Percentiles rank a stretch among this genome's conserved stretches.
These are phyloP conservation scores for Acronicta leporina DNA, from an alignment of 2,888 invertebrate genomes.

Conservation along the genomic window DNA sequence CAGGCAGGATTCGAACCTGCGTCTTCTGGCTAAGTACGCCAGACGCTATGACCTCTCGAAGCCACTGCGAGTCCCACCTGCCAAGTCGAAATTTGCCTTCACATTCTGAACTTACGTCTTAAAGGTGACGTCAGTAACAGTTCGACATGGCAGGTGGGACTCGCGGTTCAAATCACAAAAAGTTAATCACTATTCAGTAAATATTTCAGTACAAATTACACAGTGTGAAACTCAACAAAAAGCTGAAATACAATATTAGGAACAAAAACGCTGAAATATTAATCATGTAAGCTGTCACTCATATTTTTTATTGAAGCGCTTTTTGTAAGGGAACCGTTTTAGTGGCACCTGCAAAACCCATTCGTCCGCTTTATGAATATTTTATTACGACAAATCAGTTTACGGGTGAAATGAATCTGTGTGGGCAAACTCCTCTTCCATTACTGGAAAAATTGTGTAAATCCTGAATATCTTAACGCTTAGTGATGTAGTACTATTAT, in stretches of 20 bases:
- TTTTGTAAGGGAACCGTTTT: slow-evolving; percentile 25
- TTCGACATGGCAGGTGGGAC: no score
- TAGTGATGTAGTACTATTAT: no score
- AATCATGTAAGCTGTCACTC: slow-evolving; percentile 6
- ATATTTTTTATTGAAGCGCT: slow-evolving; percentile 18
- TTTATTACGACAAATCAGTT: slow-evolving; percentile 56
- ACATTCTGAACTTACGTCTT: no score
- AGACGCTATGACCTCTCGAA: no score
- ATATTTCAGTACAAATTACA: background rate
- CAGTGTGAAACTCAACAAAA: background rate
- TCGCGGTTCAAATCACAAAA: no score
- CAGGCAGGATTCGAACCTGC: no score
- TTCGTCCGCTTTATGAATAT: slow-evolving; percentile 58
- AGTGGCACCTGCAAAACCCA: slow-evolving; percentile 39
- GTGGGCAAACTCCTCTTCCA: slow-evolving; percentile 16
- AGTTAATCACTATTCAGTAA: background rate
- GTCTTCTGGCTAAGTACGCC: no score
- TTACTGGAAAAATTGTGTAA: slow-evolving; percentile 3
- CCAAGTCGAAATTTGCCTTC: no score
- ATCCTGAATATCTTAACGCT: background rate
- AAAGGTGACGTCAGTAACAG: no score
- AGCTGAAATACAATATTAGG: background rate
- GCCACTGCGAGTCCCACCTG: no score
- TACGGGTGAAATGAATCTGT: slow-evolving; percentile 46
- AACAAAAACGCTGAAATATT: background rate